Evolutionary conservation across 2,797 vertebrate genomes (phyloP).

Genomic region (Argentina silus): DNA sequence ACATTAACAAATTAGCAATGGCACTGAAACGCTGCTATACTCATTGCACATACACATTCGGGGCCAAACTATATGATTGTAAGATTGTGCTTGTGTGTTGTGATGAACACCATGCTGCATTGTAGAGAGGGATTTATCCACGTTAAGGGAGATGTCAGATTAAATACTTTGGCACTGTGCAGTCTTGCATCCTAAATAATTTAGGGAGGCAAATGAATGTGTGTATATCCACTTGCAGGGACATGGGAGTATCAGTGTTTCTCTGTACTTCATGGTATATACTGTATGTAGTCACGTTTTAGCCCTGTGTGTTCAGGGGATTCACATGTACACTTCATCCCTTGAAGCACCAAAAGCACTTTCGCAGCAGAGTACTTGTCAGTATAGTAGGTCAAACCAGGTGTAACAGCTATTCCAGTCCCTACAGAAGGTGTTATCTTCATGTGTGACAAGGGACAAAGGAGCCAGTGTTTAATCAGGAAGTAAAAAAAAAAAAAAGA

Average conservation of each 20-base stretch:
- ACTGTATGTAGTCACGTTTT: no score
- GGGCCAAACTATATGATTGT: not conserved
- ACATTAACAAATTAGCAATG: not conserved
- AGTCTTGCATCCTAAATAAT: no score
- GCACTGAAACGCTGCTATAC: not conserved
- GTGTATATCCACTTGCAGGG: no score
- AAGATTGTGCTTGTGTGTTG: not conserved
- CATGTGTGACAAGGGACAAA: conserved; percentile 24
- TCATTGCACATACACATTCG: not conserved
- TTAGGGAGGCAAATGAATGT: no score
- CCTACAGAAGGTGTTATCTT: conserved; percentile 33
- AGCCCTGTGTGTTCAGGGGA: no score
- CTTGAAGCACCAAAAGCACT: no score
- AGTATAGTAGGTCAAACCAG: not conserved
- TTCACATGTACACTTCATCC: no score
- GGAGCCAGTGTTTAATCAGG: conserved; percentile 20
- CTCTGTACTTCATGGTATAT: no score
- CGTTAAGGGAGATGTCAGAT: no score
- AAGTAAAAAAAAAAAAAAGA: not conserved
- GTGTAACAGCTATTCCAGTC: conserved; percentile 6
- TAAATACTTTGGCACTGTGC: no score
- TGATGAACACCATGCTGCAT: not conserved
- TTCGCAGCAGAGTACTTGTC: no score
- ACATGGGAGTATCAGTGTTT: no score
- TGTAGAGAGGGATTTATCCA: not conserved